Evolutionary conservation across 2,888 invertebrate species (phyloP), one percentile per base, ranked within the genome.

Genomic region (Tanytarsus gracilentus): DNA sequence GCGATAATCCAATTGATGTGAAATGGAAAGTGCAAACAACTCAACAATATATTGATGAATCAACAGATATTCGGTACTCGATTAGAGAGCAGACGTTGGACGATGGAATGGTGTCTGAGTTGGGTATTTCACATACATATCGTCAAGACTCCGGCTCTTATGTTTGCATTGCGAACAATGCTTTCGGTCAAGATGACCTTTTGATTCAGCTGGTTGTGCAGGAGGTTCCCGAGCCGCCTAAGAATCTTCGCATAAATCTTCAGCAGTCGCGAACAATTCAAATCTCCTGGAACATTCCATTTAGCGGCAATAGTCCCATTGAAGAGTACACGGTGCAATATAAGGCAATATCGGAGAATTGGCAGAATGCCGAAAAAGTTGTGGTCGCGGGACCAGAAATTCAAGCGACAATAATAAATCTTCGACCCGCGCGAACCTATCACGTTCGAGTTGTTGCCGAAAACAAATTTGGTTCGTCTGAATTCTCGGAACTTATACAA

Each of bases 121-220:
- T 95, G 65, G 86, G 88, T 64, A 86, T 95, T 65, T 79, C 86
- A 62, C 86, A 89, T 66, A 89, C 91, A 11, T 86, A 86, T 66
- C 78, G 93, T 62, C 88, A 88, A 69, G 94, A 95, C 75, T 90
- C 93, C 1, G 93, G 92, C 8, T 83, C 88, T 58, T 85, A 93
- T 70, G 85, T 88, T 56, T 95, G 95, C 71, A 81, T 85, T 63
- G 92, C 92, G 0, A 85, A 86, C 66, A 96, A 95, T 74, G 81
- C 86, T 53, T 95, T 89, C 69, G 96, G 95, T 7, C 85, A 87
- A 75, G 94, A 93, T 68, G 87, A 90, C 72, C 88, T 92, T 83
- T 84, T 87, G 58, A 88, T 93, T 71, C 88, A 92, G 69, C 79
- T 95, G 63, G 86, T 92, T 56, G 89, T 95, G 26, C 90, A 94